Conservation (phyloP, 53 echinoderm and acorn worm genomes). For the Arbacia lixula region DNA sequence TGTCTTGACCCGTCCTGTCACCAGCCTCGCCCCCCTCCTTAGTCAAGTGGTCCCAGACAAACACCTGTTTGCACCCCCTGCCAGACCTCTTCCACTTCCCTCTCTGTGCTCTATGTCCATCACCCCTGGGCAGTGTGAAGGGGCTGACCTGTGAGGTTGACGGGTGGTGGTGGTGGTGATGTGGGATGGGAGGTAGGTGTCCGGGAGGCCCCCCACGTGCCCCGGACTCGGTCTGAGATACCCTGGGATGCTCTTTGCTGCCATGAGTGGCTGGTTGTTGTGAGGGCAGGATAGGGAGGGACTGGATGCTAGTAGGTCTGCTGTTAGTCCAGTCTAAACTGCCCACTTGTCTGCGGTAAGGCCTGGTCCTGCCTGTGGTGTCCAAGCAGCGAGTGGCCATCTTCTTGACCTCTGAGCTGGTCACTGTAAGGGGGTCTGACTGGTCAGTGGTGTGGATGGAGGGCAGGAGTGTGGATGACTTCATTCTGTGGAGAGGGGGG, state of each 20-base stretch:
- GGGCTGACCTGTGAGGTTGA: neutral
- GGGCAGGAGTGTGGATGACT: neutral
- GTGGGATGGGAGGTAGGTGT: neutral
- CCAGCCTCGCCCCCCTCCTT: no score
- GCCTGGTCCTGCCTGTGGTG: neutral
- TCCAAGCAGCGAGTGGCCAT: slow-evolving; percentile 16
- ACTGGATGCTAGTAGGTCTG: slow-evolving; percentile 14
- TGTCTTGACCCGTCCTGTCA: no score
- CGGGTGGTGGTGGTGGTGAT: neutral
- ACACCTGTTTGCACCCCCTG: slow-evolving; percentile 6
- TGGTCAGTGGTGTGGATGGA: neutral
- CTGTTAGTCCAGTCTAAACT: neutral
- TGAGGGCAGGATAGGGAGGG: slow-evolving; percentile 46
- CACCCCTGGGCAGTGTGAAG: neutral
- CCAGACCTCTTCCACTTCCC: slow-evolving; percentile 18
- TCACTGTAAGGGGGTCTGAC: neutral
- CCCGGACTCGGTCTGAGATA: no score
- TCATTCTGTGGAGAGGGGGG: no score
- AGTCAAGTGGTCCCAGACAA: slow-evolving; percentile 35
- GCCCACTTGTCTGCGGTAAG: neutral
- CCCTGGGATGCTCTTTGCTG: no score
- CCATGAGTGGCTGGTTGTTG: neutral
- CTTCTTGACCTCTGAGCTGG: slow-evolving; percentile 20
- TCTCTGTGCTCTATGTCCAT: neutral
- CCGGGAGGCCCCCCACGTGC: no score